phyloP scores from a whole-genome alignment of 1,140 invertebrate species.

The Diabrotica undecimpunctata region DNA sequence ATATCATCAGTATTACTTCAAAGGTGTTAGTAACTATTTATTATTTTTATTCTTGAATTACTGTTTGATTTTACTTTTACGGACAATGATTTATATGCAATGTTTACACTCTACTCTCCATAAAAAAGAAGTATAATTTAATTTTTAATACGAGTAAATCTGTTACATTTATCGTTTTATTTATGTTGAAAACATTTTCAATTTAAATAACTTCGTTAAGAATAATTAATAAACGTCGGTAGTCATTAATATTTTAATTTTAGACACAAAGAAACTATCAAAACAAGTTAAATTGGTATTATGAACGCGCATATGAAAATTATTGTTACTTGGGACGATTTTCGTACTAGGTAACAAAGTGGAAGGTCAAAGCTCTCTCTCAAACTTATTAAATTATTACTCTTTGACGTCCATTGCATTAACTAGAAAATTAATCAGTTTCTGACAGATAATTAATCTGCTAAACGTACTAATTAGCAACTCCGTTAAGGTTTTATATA shows the following conservation, averaged over 20 bases:
- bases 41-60: too few species aligned
- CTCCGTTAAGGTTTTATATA: constrained; percentile 2
- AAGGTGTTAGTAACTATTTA: too few species aligned
- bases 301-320: not conserved
- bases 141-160: too few species aligned
- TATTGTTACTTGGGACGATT: not conserved
- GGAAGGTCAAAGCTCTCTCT: not conserved
- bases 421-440: constrained; percentile 3
- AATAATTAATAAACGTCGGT: too few species aligned
- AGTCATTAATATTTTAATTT: not conserved
- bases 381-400: not conserved
- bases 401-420: constrained; percentile 2
- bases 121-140: too few species aligned
- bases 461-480: constrained; percentile 2
- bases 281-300: not conserved
- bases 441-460: constrained; percentile 2
- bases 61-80: too few species aligned
- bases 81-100: too few species aligned
- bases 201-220: too few species aligned
- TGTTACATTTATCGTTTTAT: too few species aligned
- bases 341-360: not conserved
- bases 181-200: too few species aligned
- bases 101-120: too few species aligned
- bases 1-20: too few species aligned
- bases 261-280: not conserved